phyloP scores from a whole-genome alignment of 2,113 vertebrate genomes.

The Ameiurus melas region DNA sequence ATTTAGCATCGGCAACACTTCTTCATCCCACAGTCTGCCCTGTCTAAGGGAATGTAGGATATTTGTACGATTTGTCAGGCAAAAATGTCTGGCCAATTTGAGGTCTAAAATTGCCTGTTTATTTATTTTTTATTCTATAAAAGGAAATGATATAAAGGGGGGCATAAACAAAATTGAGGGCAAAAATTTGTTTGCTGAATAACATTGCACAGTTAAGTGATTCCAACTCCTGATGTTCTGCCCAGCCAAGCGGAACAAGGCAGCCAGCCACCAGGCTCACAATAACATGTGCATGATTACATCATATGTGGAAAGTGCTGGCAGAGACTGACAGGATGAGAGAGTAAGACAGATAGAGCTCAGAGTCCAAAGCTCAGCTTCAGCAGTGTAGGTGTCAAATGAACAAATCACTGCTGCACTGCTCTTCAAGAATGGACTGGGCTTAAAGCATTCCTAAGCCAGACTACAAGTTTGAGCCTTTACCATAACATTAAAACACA shows the following conservation, averaged over 20 bases:
- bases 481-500: neutral
- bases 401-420: neutral
- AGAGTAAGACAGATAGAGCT: neutral
- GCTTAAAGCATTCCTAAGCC: neutral
- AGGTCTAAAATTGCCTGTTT: neutral
- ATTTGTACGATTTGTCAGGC: neutral
- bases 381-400: neutral
- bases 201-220: neutral
- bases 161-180: neutral
- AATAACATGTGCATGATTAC: slow-evolving; percentile 61
- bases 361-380: slow-evolving; percentile 16
- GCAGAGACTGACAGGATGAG: slow-evolving; percentile 24
- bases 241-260: slow-evolving; percentile 37
- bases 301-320: slow-evolving; percentile 54
- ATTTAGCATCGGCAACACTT: neutral
- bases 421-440: neutral
- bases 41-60: neutral
- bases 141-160: neutral
- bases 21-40: neutral
- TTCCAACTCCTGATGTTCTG: slow-evolving; percentile 28
- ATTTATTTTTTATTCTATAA: neutral
- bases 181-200: neutral
- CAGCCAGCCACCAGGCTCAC: slow-evolving; percentile 41
- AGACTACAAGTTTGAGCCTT: neutral
- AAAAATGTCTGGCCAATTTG: neutral